Evolutionary conservation across 2,797 vertebrate genomes (phyloP).

Genomic region (Chanos chanos): DNA sequence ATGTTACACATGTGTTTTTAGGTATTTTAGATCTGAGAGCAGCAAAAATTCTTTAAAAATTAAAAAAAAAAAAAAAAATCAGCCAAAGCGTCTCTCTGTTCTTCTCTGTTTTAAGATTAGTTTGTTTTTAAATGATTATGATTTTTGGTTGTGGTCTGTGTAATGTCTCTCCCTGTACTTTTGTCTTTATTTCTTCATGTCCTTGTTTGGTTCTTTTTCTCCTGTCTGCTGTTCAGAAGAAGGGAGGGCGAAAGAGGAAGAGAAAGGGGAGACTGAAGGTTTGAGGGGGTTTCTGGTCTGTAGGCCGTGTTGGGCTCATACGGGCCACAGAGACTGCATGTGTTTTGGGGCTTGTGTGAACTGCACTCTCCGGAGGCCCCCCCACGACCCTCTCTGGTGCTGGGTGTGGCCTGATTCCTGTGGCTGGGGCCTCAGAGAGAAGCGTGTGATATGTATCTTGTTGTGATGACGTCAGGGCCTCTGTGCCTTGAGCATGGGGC

Average conservation of each 20-base stretch:
- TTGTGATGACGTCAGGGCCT: too few species aligned
- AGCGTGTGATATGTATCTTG: too few species aligned
- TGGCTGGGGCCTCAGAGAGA: too few species aligned
- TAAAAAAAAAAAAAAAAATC: too few species aligned
- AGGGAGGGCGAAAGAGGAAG: slow-evolving; percentile 32
- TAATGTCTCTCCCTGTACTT: not conserved
- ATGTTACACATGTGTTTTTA: too few species aligned
- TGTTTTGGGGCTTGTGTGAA: slow-evolving; percentile 1
- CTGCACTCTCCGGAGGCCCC: not conserved
- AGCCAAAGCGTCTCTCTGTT: not conserved
- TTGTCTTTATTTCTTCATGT: slow-evolving; percentile 12
- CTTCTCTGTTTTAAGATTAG: not conserved
- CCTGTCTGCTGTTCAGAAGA: slow-evolving; percentile 40
- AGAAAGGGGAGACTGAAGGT: slow-evolving; percentile 46
- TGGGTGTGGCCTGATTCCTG: too few species aligned
- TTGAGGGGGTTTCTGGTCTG: slow-evolving; percentile 26
- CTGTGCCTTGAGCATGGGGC: too few species aligned
- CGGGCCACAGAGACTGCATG: slow-evolving; percentile 30
- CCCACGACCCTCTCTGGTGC: too few species aligned
- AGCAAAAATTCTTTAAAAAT: too few species aligned
- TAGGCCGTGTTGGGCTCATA: not conserved
- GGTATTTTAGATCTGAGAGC: too few species aligned
- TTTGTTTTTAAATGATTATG: not conserved
- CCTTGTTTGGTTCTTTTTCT: slow-evolving; percentile 4
- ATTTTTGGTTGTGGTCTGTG: not conserved